Conservation (phyloP, 2,113 vertebrate genomes). For the Amblyopsis rosae region DNA sequence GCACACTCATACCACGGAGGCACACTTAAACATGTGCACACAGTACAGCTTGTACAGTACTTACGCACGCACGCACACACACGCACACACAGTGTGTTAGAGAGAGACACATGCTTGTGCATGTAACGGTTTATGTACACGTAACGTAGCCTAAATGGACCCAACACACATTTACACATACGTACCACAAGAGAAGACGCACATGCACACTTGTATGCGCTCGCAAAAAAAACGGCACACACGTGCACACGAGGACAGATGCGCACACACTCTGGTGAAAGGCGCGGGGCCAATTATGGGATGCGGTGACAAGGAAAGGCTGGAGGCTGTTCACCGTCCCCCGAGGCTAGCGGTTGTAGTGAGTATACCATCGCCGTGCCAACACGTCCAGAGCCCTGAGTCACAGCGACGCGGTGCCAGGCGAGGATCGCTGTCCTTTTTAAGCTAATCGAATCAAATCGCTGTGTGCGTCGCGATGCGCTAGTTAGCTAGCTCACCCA, state of each 20-base stretch:
- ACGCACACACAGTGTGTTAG: background rate
- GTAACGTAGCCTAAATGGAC: no score
- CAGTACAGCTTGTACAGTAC: no score
- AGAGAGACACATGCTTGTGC: no score
- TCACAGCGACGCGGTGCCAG: conserved; percentile 30
- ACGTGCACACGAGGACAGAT: conserved; percentile 27
- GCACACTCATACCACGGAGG: no score
- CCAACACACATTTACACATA: background rate
- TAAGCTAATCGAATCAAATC: conserved; percentile 52
- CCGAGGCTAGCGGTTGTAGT: conserved; percentile 38
- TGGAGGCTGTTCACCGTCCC: conserved; percentile 58
- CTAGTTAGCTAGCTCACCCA: conserved; percentile 38
- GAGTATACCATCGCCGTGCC: conserved; percentile 35
- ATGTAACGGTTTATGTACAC: no score
- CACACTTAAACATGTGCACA: no score
- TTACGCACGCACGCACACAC: background rate
- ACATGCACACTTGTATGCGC: background rate
- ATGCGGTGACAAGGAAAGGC: conserved; percentile 60
- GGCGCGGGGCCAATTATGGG: conserved; percentile 69
- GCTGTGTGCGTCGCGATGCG: background rate
- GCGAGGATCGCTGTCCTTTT: conserved; percentile 31
- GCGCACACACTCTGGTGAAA: conserved; percentile 31
- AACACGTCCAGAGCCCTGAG: conserved; percentile 40
- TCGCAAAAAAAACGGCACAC: no score
- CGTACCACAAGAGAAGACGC: background rate